Evolutionary conservation across 2,113 vertebrate species (phyloP).

Genomic region (Procavia capensis): DNA sequence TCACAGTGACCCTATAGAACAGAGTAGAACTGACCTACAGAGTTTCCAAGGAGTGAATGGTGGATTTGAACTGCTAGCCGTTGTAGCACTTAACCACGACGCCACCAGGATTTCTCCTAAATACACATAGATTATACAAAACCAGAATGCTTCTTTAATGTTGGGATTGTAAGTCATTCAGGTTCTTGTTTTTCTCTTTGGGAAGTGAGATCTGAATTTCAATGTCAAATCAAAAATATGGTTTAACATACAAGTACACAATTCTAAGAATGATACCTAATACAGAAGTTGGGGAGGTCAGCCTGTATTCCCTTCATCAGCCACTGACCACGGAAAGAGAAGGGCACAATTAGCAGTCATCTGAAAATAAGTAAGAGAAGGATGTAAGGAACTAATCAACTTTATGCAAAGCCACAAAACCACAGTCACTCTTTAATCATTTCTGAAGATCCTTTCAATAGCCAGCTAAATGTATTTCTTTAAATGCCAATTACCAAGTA

Average conservation of each 20-base stretch:
- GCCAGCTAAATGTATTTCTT: background rate
- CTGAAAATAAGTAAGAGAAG: background rate
- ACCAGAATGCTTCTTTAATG: background rate
- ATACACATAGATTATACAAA: background rate
- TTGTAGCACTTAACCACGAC: too few species aligned
- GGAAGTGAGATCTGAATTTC: background rate
- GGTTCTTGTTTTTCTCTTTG: background rate
- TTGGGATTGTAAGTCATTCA: conserved; percentile 28
- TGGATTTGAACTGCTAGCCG: too few species aligned
- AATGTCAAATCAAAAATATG: background rate
- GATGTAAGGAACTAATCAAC: background rate
- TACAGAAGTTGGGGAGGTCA: background rate
- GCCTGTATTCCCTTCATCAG: background rate
- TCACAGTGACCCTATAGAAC: too few species aligned
- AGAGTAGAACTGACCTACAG: too few species aligned
- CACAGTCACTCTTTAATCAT: background rate
- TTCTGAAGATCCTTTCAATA: background rate
- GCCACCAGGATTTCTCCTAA: too few species aligned
- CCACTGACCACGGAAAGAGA: background rate
- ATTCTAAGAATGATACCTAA: background rate
- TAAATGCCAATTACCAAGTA: background rate
- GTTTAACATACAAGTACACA: background rate
- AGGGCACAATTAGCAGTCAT: background rate
- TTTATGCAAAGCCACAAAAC: background rate
- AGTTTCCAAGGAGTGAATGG: too few species aligned